Evolutionary conservation across 2,113 vertebrate genomes (phyloP), one percentile per base, ranked within the genome.

Genomic region (Campylomormyrus numenius): DNA sequence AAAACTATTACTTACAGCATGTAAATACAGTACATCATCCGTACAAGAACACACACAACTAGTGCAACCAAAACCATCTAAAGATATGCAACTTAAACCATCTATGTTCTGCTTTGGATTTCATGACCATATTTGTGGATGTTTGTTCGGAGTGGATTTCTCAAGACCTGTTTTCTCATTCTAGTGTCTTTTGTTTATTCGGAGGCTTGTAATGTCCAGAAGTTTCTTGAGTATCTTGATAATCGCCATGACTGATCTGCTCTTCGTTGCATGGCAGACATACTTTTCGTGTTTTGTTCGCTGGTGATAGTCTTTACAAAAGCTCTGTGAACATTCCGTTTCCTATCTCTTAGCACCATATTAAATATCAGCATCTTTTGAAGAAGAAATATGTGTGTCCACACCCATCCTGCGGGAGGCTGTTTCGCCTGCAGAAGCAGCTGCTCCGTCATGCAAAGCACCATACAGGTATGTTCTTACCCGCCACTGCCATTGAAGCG

Each of bases 371-470:
- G 94, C 98, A 99, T 95, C 94, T 99, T 93, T 96, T 99, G 93
- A 99, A 99, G 96, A 99, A 99, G 94, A 99, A 99, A 90, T 99
- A 99, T 0, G 98, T 99, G 7, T 99, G 98, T 93, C 98, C 98
- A 88, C 98, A 99, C 90, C 98, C 98, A 19, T 97, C 98, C 50
- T 99, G 98, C 8, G 98, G 98, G 89, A 96, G 98, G 50, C 97
- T 99, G 27, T 99, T 99, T 94, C 96, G 98, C 39, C 96, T 99
- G 66, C 98, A 99, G 96, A 99, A 99, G 92, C 98, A 99, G 94
- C 97, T 99, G 89, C 95, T 99, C 46, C 97, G 98, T 50, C 98
- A 99, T 88, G 98, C 98, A 80, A 99, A 99, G 92, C 98, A 99
- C 94, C 98, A 99, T 93, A 99, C 98, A 95, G 98, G 98, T 99